Conservation (phyloP, 2,888 invertebrate genomes). For the Rhagonycha lutea region DNA sequence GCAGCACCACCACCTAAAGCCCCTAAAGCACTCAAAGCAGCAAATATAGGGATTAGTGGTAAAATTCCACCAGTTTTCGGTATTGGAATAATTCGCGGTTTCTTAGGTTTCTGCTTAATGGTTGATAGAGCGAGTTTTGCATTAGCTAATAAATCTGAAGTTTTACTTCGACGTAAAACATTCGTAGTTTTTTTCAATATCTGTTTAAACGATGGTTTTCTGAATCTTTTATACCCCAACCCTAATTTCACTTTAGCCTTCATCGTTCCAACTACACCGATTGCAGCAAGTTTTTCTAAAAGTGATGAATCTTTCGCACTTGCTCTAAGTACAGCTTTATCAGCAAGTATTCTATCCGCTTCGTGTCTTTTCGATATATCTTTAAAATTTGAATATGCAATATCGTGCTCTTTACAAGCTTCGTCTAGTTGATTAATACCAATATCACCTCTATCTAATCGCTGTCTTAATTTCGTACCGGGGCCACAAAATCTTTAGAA, state of each 20-base stretch:
- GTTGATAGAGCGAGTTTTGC: not conserved
- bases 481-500: conserved; percentile 33
- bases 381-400: conserved; percentile 38
- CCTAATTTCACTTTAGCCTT: conserved; percentile 43
- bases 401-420: conserved; percentile 46
- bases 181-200: conserved; percentile 21
- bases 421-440: conserved; percentile 44
- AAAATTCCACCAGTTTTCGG: conserved; percentile 46
- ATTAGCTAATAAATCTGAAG: not conserved
- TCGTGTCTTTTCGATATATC: conserved; percentile 37
- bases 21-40: conserved; percentile 46
- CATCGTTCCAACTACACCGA: conserved; percentile 41
- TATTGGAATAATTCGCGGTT: conserved; percentile 37
- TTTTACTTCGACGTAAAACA: not conserved
- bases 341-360: conserved; percentile 46
- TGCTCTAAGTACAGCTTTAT: conserved; percentile 42
- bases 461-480: conserved; percentile 37
- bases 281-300: conserved; percentile 43
- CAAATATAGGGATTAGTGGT: conserved; percentile 46
- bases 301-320: conserved; percentile 39
- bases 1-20: conserved; percentile 47
- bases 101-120: not conserved
- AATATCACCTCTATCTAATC: conserved; percentile 43
- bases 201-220: conserved; percentile 9
- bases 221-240: conserved; percentile 32